These are phyloP conservation scores for Eilema sororculum DNA, from an alignment of 2,888 invertebrate species.

Conservation along the genomic window DNA sequence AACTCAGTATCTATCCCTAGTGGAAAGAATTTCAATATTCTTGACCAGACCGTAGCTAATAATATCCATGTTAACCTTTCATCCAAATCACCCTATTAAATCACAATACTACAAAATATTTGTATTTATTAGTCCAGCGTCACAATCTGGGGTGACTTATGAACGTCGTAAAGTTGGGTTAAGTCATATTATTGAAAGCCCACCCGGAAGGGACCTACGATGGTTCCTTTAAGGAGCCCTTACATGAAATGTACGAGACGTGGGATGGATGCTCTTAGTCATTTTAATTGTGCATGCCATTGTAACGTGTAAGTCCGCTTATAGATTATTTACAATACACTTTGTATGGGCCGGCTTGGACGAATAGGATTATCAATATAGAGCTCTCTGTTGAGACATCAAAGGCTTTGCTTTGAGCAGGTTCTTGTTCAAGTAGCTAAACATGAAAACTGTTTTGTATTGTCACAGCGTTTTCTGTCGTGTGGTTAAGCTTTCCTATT, in stretches of 20 bases:
- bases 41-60: background rate
- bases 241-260: conserved; percentile 12
- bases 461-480: background rate
- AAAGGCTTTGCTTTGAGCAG: background rate
- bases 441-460: background rate
- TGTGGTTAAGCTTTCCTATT: background rate
- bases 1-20: too few species aligned
- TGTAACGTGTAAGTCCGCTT: conserved; percentile 9
- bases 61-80: conserved; percentile 56
- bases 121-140: conserved; percentile 78
- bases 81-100: conserved; percentile 68
- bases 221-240: conserved; percentile 7
- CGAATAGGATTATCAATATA: conserved; percentile 2
- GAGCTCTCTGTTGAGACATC: conserved; percentile 11
- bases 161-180: conserved; percentile 73
- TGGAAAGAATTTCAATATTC: background rate
- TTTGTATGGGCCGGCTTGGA: background rate
- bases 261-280: conserved; percentile 20
- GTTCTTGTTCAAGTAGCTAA: background rate
- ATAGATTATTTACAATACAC: conserved; percentile 13
- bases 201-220: conserved; percentile 65
- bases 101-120: conserved; percentile 80
- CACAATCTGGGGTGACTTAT: conserved; percentile 79
- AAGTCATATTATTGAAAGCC: conserved; percentile 67
- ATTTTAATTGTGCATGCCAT: conserved; percentile 23